Conservation (phyloP, 2,888 invertebrate species). For the Ennomos fuscantarius region DNA sequence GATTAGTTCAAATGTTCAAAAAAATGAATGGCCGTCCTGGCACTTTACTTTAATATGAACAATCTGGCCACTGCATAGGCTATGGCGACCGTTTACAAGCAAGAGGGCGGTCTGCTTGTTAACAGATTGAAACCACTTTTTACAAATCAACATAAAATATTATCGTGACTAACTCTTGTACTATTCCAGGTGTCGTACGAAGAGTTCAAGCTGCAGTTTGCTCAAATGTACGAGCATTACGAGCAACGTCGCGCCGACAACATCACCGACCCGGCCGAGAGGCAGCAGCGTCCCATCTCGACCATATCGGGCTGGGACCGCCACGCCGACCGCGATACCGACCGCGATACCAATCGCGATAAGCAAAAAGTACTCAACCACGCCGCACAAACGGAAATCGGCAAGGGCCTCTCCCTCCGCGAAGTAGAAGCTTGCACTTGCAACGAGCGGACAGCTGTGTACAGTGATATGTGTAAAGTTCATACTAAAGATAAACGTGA, state of each 20-base stretch:
- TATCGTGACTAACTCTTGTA: too few species aligned
- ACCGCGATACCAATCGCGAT: slow-evolving; percentile 48
- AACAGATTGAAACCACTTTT: too few species aligned
- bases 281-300: slow-evolving; percentile 96
- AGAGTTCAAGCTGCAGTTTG: slow-evolving; percentile 98
- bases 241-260: slow-evolving; percentile 97
- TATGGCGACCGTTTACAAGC: too few species aligned
- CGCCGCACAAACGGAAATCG: slow-evolving; percentile 79
- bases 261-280: slow-evolving; percentile 96
- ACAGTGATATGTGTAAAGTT: slow-evolving; percentile 88
- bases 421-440: slow-evolving; percentile 77
- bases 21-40: too few species aligned
- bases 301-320: slow-evolving; percentile 98
- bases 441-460: slow-evolving; percentile 73
- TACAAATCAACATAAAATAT: too few species aligned
- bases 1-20: too few species aligned
- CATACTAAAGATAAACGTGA: slow-evolving; percentile 61
- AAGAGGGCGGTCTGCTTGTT: too few species aligned
- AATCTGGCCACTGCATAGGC: too few species aligned
- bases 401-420: slow-evolving; percentile 71
- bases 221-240: slow-evolving; percentile 98
- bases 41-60: too few species aligned
- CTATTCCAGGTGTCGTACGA: slow-evolving; percentile 95
- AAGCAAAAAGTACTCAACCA: slow-evolving; percentile 68
- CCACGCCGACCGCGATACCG: slow-evolving; percentile 63